Conservation (phyloP, 2,797 vertebrate species). For the Schizopygopsis pylzovi region DNA sequence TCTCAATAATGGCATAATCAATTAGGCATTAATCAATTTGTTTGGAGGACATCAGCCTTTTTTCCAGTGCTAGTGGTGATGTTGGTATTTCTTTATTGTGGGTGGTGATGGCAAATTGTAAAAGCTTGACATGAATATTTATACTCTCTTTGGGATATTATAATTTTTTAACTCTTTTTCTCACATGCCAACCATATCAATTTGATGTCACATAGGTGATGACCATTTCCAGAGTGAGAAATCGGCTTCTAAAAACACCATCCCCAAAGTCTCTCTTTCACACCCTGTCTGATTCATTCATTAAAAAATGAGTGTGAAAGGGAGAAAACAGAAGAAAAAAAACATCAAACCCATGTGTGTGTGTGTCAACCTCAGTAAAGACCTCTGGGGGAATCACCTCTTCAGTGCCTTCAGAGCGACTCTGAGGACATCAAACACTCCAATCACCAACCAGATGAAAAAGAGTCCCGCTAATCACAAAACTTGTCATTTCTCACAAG, state of each 20-base stretch:
- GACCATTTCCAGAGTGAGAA: constrained; percentile 49
- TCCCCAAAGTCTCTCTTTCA: constrained; percentile 60
- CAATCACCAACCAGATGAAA: constrained; percentile 65
- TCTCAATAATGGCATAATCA: neutral
- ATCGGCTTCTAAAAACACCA: constrained; percentile 39
- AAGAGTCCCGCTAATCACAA: constrained; percentile 56
- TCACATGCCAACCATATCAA: constrained; percentile 34
- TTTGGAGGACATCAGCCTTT: neutral
- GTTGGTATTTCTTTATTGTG: neutral
- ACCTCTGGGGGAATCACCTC: constrained; percentile 52
- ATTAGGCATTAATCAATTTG: neutral
- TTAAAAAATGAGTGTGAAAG: constrained; percentile 52
- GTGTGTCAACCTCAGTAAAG: constrained; percentile 61
- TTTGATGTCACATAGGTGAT: constrained; percentile 30
- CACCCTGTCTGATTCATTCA: constrained; percentile 58
- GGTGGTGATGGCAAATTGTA: neutral
- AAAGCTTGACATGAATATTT: constrained; percentile 22
- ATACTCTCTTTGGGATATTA: neutral
- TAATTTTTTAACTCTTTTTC: neutral
- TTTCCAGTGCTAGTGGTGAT: neutral
- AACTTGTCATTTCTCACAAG: constrained; percentile 62
- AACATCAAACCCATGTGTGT: constrained; percentile 55
- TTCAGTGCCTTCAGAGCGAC: constrained; percentile 57
- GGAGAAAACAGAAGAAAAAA: constrained; percentile 28
- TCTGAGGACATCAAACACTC: constrained; percentile 61